Evolutionary conservation across 2,888 invertebrate species (phyloP), one percentile per base, ranked within the genome.

Genomic region (Neoascia interrupta): DNA sequence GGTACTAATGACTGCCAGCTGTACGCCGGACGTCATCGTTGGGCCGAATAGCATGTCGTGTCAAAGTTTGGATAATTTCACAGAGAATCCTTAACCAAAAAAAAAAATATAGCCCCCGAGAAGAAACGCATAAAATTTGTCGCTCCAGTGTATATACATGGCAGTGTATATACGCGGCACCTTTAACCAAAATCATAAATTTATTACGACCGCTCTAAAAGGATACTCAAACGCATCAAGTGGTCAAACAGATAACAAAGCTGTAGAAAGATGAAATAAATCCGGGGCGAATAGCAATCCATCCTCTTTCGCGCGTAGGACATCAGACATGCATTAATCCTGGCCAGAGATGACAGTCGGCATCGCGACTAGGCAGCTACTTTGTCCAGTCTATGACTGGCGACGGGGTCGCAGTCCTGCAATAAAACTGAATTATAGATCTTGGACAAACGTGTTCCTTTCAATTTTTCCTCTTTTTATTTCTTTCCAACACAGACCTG

Each of bases 391-490:
- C n/a, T n/a, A 18, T 11, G 41, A 21, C 41, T 28, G 15, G n/a
- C 15, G 23, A 36, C 26, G 31, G 21, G 21, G 28, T 19, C 45
- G 36, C 36, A 11, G 45, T 16, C 8, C 45, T 53, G 64, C 60
- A 72, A 70, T 76, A 72, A 76, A 76, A 70, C 64, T 72, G 70
- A 76, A 47, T 70, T 64, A 70, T 66, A 64, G 41, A 64, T 64
- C 64, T 60, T 58, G 58, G 39, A 8, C 56, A 39, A 56, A 43
- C 63, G 63, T 58, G 69, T 69, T 41, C 39, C n/a, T 26, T 15
- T 18, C 23, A 23, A 41, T 34, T 36, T 19, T n/a, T 15, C 23
- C 13, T 36, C 3, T 26, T 37, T 11, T 28, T 34, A 5, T 26
- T 43, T n/a, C 19, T 36, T 34, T 31, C 37, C 15, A 43, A 47